Evolutionary conservation across 2,797 vertebrate genomes (phyloP).

Genomic region (Peromyscus attwateri): DNA sequence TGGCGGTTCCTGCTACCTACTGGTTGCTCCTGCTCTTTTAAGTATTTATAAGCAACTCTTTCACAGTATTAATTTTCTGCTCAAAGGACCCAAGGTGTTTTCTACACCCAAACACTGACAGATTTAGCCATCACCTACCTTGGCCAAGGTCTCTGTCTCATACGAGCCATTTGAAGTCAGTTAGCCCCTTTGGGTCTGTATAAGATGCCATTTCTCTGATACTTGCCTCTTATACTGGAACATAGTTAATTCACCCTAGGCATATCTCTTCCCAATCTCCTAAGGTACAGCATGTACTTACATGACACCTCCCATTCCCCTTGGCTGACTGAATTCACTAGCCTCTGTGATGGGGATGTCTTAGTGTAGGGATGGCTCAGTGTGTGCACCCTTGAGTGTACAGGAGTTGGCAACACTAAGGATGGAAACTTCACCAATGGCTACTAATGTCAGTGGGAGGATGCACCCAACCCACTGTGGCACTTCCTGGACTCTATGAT

Average conservation of each 20-base stretch:
- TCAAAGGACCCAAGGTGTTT: not conserved
- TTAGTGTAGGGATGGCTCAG: not conserved
- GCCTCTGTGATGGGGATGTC: not conserved
- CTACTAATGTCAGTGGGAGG: not conserved
- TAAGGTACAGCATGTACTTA: not conserved
- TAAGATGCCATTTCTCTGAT: not conserved
- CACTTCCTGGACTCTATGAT: not conserved
- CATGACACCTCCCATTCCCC: not conserved
- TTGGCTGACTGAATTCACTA: not conserved
- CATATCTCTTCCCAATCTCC: slow-evolving; percentile 1
- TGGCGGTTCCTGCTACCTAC: not conserved
- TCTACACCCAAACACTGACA: not conserved
- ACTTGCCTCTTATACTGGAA: not conserved
- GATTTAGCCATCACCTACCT: not conserved
- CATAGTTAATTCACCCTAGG: not conserved
- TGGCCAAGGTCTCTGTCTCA: not conserved
- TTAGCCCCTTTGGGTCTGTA: not conserved
- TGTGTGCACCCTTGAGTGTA: not conserved
- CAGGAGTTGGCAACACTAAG: not conserved
- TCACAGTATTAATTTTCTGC: not conserved
- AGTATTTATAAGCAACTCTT: not conserved
- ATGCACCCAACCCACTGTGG: accelerated
- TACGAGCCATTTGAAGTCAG: not conserved
- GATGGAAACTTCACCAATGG: not conserved
- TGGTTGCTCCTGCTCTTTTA: not conserved